Evolutionary conservation across 2,113 vertebrate species (phyloP).

Genomic region (Xenopus tropicalis): DNA sequence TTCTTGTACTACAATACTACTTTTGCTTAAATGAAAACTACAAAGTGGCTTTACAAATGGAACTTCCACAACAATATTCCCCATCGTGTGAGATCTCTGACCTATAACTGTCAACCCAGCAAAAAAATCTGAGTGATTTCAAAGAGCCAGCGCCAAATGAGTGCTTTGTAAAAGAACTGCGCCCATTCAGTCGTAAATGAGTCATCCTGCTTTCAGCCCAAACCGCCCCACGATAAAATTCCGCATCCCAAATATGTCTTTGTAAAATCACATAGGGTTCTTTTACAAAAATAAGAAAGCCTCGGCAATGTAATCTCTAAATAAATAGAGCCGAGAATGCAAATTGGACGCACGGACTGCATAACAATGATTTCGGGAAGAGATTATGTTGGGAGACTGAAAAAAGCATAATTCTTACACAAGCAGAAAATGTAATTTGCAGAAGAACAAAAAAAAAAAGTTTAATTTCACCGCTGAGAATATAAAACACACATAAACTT

Average conservation of each 20-base stretch:
- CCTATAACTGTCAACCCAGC: constrained; percentile 14
- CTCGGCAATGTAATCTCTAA: no score
- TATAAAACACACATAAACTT: no score
- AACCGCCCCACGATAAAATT: constrained; percentile 1
- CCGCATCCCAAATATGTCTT: not conserved
- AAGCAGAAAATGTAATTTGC: no score
- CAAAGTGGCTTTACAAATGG: not conserved
- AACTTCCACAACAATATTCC: constrained; percentile 1
- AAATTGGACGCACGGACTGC: no score
- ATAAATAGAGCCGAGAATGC: no score
- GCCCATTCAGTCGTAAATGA: constrained; percentile 22
- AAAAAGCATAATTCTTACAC: no score
- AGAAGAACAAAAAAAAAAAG: no score
- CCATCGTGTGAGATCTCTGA: constrained; percentile 2
- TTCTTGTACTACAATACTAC: not conserved
- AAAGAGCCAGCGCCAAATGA: constrained; percentile 6
- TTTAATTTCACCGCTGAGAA: no score
- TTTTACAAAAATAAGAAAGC: no score
- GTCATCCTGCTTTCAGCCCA: constrained; percentile 11
- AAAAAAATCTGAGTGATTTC: constrained; percentile 4
- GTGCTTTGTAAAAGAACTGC: constrained; percentile 19
- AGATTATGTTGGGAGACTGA: no score
- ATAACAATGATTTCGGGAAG: no score
- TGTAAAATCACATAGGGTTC: not conserved
- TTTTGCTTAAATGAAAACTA: not conserved